phyloP scores from a whole-genome alignment of 2,113 vertebrate genomes.

The Paraplagusia blochii region DNA sequence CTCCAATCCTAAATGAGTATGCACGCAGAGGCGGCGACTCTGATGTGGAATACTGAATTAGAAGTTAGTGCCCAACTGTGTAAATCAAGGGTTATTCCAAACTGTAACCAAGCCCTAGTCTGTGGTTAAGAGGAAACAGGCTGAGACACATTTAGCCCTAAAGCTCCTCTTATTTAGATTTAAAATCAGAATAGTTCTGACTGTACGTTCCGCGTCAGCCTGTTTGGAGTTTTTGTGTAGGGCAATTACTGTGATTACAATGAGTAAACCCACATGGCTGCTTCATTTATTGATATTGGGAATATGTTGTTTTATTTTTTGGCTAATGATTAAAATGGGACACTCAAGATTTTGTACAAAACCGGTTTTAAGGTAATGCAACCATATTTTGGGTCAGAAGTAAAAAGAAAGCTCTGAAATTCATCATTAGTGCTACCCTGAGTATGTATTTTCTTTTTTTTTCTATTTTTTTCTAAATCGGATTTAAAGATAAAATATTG shows the following conservation, averaged over 20 bases:
- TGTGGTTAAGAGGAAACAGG: conserved; percentile 19
- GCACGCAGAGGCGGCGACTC: conserved; percentile 3
- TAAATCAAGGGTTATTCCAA: conserved; percentile 23
- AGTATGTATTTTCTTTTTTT: no score
- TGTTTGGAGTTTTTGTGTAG: not conserved
- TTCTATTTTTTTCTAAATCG: no score
- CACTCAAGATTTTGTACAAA: no score
- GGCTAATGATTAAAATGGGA: no score
- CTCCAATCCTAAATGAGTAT: conserved; percentile 13
- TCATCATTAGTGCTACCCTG: no score
- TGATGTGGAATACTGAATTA: conserved; percentile 41
- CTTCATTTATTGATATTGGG: not conserved
- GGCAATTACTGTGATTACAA: not conserved
- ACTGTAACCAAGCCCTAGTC: conserved; percentile 20
- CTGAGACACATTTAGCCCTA: not conserved
- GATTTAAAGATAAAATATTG: no score
- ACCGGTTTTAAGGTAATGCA: no score
- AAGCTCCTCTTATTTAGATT: not conserved
- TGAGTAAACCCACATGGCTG: not conserved
- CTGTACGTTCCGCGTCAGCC: not conserved
- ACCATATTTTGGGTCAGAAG: no score
- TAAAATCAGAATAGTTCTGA: not conserved
- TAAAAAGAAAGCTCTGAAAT: no score
- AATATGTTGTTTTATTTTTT: not conserved
- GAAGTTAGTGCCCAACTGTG: conserved; percentile 6